These are phyloP conservation scores for Panorpa germanica DNA, from an alignment of 2,888 invertebrate species.

Conservation along the genomic window DNA sequence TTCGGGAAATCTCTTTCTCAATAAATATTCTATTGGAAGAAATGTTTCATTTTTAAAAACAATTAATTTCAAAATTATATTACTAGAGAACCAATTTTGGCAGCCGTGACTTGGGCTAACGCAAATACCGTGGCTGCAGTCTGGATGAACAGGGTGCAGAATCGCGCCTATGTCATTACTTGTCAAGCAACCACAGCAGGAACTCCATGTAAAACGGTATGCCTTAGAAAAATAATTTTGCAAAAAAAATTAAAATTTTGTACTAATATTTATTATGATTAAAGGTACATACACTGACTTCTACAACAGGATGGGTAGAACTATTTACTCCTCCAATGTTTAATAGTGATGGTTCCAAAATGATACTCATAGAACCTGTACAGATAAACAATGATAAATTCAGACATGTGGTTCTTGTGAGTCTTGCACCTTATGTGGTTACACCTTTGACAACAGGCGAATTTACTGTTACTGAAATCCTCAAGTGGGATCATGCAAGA, in stretches of 20 bases:
- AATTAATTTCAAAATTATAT: too few relatives aligned
- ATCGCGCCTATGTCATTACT: slow-evolving; percentile 43
- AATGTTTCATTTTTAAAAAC: too few relatives aligned
- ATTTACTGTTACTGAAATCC: slow-evolving; percentile 51
- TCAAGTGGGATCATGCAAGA: slow-evolving; percentile 47
- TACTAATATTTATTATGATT: neutral
- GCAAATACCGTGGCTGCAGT: slow-evolving; percentile 49
- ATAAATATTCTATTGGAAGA: too few relatives aligned
- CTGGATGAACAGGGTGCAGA: slow-evolving; percentile 85
- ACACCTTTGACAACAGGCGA: slow-evolving; percentile 38
- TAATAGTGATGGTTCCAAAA: slow-evolving; percentile 42
- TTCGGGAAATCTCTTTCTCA: too few relatives aligned
- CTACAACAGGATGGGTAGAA: slow-evolving; percentile 57
- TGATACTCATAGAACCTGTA: slow-evolving; percentile 52
- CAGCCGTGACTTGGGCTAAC: slow-evolving; percentile 58
- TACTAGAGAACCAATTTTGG: slow-evolving; percentile 40
- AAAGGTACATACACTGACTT: slow-evolving; percentile 10
- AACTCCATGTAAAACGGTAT: slow-evolving; percentile 11
- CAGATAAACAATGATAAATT: slow-evolving; percentile 9
- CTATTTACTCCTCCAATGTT: slow-evolving; percentile 50
- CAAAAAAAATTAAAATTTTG: neutral
- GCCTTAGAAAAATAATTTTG: too few relatives aligned
- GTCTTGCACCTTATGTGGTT: slow-evolving; percentile 12
- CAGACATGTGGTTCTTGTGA: slow-evolving; percentile 15
- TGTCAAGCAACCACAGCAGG: slow-evolving; percentile 38